Conservation (phyloP, 2,888 invertebrate genomes). For the Galerucella nymphaeae region DNA sequence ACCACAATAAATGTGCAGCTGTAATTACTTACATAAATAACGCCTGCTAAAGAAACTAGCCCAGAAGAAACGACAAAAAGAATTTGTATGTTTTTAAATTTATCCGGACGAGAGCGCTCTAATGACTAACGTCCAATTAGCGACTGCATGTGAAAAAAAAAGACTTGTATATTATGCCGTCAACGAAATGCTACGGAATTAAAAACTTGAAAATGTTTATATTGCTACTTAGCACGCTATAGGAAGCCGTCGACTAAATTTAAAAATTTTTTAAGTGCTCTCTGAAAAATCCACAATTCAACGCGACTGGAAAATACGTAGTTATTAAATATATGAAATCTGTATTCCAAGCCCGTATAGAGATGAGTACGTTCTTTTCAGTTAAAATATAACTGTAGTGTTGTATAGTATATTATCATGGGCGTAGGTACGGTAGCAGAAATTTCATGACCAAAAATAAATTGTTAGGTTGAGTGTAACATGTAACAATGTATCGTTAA, state of each 20-base stretch:
- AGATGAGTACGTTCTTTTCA: neutral
- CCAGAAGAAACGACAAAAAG: slow-evolving; percentile 3
- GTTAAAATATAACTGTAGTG: neutral
- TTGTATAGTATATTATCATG: neutral
- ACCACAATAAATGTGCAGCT: neutral
- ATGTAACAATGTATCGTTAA: too few relatives aligned
- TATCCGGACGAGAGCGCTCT: slow-evolving; percentile 18
- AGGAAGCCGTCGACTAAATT: slow-evolving; percentile 31
- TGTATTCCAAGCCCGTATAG: neutral
- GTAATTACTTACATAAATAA: neutral
- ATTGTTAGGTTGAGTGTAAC: too few relatives aligned
- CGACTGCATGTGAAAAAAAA: slow-evolving; percentile 24
- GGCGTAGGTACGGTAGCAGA: too few relatives aligned
- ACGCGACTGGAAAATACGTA: slow-evolving; percentile 27
- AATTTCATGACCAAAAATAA: too few relatives aligned
- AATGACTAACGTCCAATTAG: slow-evolving; percentile 28
- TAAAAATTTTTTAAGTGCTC: slow-evolving; percentile 29
- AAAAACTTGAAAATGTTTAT: slow-evolving; percentile 36
- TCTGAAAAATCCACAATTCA: slow-evolving; percentile 33
- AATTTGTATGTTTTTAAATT: slow-evolving; percentile 18
- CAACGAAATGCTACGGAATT: slow-evolving; percentile 25
- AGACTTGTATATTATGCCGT: slow-evolving; percentile 16
- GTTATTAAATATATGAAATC: slow-evolving; percentile 19
- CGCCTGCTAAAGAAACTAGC: neutral
- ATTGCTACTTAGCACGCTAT: slow-evolving; percentile 37